Base-by-base conservation (phyloP, 2,888 invertebrate genomes). In the Lasioglossum vierecki region DNA sequence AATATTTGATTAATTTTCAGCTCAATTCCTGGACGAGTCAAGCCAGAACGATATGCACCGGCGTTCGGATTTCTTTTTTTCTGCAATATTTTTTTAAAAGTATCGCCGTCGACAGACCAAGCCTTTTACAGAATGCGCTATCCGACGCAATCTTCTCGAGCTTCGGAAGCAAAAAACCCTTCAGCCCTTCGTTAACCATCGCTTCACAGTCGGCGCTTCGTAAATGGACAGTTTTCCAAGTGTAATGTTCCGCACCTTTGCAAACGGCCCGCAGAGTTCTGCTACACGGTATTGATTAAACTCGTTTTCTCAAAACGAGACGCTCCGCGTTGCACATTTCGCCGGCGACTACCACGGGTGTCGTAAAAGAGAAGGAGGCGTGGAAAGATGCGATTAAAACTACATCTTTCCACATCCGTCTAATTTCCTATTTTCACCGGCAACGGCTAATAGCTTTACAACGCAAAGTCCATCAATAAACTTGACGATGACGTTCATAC, bases 261-360 rank as follows among this genome's bases (percentile, higher is more conserved):
- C 74, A 68, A 85, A 85, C 81, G 80, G 81, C 75, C 74, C 66
- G 72, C 76, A 35, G 85, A 71, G 72, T 85, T 81, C 71, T 74
- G 70, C 79, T 46, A 44, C 76, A 26, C 57, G 41, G 44, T 76
- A 83, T 81, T 83, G 79, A 87, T 83, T 76, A 83, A 88, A 83
- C 76, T 57, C 74, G 79, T 79, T 85, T 80, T 71, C 71, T 80
- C 72, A 70, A 77, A 83, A 85, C 68, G 85, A 79, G 76, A 76
- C 76, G 76, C 72, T 76, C 68, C 76, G 13, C 71, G 78, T 76
- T 66, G 79, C 72, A 76, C 75, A 84, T 84, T 85, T 75, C 39
- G 44, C 71, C 53, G 84, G 70, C 76, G 76, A 76, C 70, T 80
- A 46, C 74, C 80, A 80, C 72, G 63, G 76, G 63, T 39, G 53